Evolutionary conservation across 2,888 invertebrate species (phyloP), one percentile per base, ranked within the genome.

Genomic region (Philhelius pedissequus): DNA sequence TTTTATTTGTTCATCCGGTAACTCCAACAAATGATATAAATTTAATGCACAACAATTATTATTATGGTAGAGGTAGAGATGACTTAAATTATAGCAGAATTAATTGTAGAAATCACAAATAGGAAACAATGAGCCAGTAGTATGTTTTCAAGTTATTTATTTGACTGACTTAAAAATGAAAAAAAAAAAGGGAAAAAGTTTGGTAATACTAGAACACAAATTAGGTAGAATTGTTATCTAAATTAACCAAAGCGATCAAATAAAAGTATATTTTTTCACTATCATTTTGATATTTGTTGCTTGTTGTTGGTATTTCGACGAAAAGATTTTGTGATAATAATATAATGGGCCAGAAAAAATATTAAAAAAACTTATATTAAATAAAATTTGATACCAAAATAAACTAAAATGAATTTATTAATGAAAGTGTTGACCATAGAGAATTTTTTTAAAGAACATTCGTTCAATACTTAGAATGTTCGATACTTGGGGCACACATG

Each of bases 11-110:
- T 64, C 60, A 30, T 82, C 74, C 70, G 27, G 58, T 75, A 58
- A 83, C 74, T 79, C 83, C 83, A 75, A 75, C 83, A 75, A 79
- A 74, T 79, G 83, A 83, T 70, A 45, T 45, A 40, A 11, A 66
- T 52, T 70, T 32, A 83, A 79, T 79, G 83, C 79, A 75, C 83
- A 79, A 83, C 64, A 83, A 52, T 48, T 43, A 43, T 43, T 77
- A 20, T 60, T n/a, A 77, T 79, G 70, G 69, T 75, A 79, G 83
- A 69, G 74, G 83, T 83, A 83, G 58, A 83, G 83, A 83, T 83
- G 79, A 79, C 64, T 78, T 71, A 69, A 83, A 56, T 74, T 78
- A 50, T 75, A 83, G 79, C 70, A 70, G 69, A 60, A 82, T 68
- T 60, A 62, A 66, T 68, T 68, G 71, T 78, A 73, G 78, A 58